These are phyloP conservation scores for Mesitornis unicolor DNA, from an alignment of 2,113 vertebrate genomes.

Conservation along the genomic window DNA sequence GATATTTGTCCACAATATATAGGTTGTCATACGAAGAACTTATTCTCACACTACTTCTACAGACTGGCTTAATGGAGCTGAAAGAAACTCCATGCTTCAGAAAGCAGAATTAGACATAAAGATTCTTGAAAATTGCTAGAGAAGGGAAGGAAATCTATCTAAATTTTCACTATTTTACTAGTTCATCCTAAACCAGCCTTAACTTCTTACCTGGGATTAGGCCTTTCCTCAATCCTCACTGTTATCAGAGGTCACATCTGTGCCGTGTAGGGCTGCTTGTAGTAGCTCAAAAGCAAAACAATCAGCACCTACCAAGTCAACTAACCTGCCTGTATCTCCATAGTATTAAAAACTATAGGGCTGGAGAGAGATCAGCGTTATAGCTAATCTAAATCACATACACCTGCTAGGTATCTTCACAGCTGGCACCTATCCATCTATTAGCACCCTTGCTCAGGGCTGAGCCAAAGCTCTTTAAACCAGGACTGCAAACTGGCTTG, in stretches of 20 bases:
- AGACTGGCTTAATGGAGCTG: neutral
- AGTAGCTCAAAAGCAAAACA: neutral
- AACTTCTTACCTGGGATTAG: neutral
- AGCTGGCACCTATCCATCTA: neutral
- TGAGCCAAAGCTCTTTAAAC: rapidly evolving
- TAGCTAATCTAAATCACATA: neutral
- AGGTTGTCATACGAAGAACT: neutral
- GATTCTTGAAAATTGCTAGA: neutral
- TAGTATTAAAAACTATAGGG: rapidly evolving
- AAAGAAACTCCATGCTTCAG: neutral
- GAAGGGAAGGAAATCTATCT: neutral
- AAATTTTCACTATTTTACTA: neutral
- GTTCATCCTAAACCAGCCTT: neutral
- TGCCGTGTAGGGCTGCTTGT: rapidly evolving
- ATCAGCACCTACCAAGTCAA: rapidly evolving
- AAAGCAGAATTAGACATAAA: neutral
- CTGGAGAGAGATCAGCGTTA: neutral
- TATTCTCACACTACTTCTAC: neutral
- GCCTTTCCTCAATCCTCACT: neutral
- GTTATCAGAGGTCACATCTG: neutral
- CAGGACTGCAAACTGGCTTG: neutral
- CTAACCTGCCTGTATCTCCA: rapidly evolving
- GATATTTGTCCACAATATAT: neutral
- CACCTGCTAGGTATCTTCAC: neutral
- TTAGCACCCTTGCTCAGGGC: neutral